Evolutionary conservation across 2,888 invertebrate species (phyloP).

Genomic region (Nomada flava): DNA sequence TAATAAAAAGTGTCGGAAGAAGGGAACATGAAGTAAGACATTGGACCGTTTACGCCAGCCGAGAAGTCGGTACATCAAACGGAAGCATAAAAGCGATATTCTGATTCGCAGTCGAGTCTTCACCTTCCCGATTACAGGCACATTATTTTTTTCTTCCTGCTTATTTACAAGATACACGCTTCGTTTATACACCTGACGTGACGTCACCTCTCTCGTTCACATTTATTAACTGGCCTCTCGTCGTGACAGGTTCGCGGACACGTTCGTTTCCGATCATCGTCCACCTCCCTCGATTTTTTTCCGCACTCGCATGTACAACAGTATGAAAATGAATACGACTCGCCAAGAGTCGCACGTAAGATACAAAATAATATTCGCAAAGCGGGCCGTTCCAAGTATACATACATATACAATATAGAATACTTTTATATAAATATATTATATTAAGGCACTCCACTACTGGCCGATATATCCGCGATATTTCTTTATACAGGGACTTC

Average conservation of each 20-base stretch:
- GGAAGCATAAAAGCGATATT: constrained; percentile 63
- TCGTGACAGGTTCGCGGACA: constrained; percentile 29
- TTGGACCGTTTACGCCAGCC: constrained; percentile 49
- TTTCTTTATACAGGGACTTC: constrained; percentile 55
- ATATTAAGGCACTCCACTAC: constrained; percentile 80
- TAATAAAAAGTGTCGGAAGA: constrained; percentile 27
- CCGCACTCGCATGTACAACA: constrained; percentile 27
- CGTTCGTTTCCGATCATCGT: constrained; percentile 24
- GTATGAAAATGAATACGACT: constrained; percentile 49
- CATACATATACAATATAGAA: constrained; percentile 67
- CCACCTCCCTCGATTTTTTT: neutral
- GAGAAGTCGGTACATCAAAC: constrained; percentile 67
- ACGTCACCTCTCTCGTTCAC: constrained; percentile 25
- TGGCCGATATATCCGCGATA: constrained; percentile 78
- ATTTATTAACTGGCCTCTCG: constrained; percentile 57
- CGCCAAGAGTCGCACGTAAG: constrained; percentile 14
- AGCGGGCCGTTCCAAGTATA: constrained; percentile 50
- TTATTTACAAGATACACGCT: constrained; percentile 51
- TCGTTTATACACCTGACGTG: constrained; percentile 22
- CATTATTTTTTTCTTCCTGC: neutral
- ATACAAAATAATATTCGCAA: constrained; percentile 21
- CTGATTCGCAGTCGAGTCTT: constrained; percentile 46
- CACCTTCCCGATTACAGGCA: neutral
- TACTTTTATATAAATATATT: constrained; percentile 75
- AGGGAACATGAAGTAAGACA: constrained; percentile 41